Evolutionary conservation across 2,888 invertebrate genomes (phyloP), one percentile per base, ranked within the genome.

Genomic region (Volucella bombylans): DNA sequence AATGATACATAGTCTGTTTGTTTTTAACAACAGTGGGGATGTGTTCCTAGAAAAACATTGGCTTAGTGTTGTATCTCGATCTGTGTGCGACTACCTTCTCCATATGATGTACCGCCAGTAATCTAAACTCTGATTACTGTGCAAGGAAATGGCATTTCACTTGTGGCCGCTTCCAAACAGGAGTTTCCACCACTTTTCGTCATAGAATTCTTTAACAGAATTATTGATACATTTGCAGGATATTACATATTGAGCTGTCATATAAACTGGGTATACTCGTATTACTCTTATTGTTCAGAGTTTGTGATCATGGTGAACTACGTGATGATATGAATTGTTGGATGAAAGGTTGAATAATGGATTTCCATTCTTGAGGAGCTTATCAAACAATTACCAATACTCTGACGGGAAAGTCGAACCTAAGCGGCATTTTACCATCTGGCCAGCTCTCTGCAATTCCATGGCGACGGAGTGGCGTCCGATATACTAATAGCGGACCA

Each of bases 291-390:
- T 89, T 99, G 99, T 90, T 97, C 97, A 1, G 99, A 99, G 92
- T 95, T 96, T 31, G 95, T 97, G 77, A 97, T 99, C 87, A 99
- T 99, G 92, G 99, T 99, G 90, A 98, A 99, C 91, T 98, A 98
- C 94, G 99, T 99, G 50, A 97, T 99, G 87, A 10, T 99, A 99
- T 93, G 99, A 99, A 94, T 93, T 99, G 76, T 92, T 99, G 87
- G 99, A 99, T 94, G 99, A 99, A 93, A 99, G 99, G 99, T 93
- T 99, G 86, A 99, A 99, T 91, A 99, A 99, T 94, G 99, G 99
- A 8, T 99, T 99, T 91, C 99, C 99, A 43, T 99, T 87, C 93
- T 99, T 39, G 99, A 99, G 92, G 99, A 99, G 92, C 93, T 99
- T 69, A 99, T 99, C 82, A 99, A 98, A 92, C 98, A 15, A 98